Evolutionary conservation across 2,113 vertebrate genomes (phyloP).

Genomic region (Zapus hudsonius): DNA sequence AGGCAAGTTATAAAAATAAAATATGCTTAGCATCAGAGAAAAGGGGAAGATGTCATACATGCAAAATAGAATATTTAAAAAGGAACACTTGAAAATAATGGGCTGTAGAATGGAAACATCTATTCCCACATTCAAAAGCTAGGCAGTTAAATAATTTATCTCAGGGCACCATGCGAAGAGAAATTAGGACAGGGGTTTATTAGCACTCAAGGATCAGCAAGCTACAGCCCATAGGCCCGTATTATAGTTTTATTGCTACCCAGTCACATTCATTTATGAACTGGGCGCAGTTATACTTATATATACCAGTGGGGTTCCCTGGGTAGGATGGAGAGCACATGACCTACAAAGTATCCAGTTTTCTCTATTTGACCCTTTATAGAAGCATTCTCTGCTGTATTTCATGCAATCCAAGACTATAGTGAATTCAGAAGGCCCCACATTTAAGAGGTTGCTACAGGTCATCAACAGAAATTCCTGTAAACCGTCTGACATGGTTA

Average conservation of each 20-base stretch:
- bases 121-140: neutral
- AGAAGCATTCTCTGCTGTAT: conserved; percentile 1
- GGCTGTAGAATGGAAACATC: neutral
- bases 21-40: neutral
- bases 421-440: neutral
- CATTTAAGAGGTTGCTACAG: neutral
- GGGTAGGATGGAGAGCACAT: neutral
- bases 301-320: neutral
- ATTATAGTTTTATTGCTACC: neutral
- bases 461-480: neutral
- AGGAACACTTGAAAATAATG: neutral
- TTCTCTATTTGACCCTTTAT: neutral
- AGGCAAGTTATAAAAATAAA: conserved; percentile 28
- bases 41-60: neutral
- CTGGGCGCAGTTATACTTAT: neutral
- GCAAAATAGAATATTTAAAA: neutral
- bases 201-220: neutral
- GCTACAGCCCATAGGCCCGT: neutral
- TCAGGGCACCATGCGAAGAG: neutral
- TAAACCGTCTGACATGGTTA: neutral
- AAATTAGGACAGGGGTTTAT: neutral
- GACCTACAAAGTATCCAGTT: neutral
- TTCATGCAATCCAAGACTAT: neutral
- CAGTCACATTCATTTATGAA: neutral
- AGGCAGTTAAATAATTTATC: conserved; percentile 1